A percentile compares a stretch with the other conserved stretches of the same genome.
Evolutionary conservation across 1,140 invertebrate genomes (phyloP).

Genomic region (Portunus trituberculatus): DNA sequence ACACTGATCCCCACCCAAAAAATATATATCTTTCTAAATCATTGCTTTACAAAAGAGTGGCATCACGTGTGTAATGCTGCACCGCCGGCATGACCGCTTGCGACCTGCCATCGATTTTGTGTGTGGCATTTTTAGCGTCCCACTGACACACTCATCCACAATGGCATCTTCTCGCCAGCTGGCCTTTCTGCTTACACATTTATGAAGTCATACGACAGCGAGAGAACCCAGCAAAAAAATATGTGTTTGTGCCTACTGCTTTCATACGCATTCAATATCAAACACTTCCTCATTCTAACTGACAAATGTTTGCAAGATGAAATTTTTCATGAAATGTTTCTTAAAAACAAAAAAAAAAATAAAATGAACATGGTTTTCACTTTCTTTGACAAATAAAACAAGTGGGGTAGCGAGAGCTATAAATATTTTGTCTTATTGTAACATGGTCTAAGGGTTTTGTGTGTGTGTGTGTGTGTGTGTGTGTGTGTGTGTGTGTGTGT

Average conservation of each 20-base stretch:
- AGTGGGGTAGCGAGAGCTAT: too few species aligned
- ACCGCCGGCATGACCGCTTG: background rate
- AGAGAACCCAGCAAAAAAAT: too few species aligned
- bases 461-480: constrained; percentile 38
- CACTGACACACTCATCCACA: constrained; percentile 2
- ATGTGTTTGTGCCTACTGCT: too few species aligned
- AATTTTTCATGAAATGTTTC: too few species aligned
- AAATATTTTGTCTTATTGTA: too few species aligned
- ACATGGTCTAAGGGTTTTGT: background rate
- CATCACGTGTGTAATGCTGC: background rate
- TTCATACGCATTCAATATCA: too few species aligned
- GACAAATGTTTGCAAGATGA: too few species aligned
- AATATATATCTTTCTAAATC: background rate
- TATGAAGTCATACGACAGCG: background rate
- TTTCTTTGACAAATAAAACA: too few species aligned
- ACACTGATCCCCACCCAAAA: background rate
- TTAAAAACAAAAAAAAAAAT: too few species aligned
- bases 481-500: constrained; percentile 29
- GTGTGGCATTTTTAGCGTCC: background rate
- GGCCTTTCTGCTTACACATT: background rate
- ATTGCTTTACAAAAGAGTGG: background rate
- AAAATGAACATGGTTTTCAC: too few species aligned
- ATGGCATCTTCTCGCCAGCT: background rate
- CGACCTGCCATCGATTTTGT: constrained; percentile 10
- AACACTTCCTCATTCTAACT: too few species aligned